These are phyloP conservation scores for Zaprionus ornatus DNA, from an alignment of 1,140 invertebrate species.

Conservation along the genomic window DNA sequence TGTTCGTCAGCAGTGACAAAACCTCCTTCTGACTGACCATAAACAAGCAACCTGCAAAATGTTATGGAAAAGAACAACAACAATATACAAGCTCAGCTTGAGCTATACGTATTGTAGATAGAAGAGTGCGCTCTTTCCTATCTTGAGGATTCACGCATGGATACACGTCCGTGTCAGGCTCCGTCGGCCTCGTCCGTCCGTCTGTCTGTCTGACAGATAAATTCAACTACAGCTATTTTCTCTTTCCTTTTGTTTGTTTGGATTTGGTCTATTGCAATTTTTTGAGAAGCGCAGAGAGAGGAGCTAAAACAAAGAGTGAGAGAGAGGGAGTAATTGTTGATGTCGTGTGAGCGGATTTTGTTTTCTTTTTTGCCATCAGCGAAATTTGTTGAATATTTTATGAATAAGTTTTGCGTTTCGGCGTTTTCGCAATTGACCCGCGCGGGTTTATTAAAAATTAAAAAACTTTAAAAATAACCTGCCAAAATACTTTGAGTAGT, in stretches of 20 bases:
- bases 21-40: slow-evolving; percentile 39
- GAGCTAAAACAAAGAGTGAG: no score
- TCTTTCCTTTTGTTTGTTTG: neutral
- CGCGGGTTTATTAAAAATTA: slow-evolving; percentile 50
- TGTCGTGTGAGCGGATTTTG: neutral
- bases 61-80: slow-evolving; percentile 35
- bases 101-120: neutral
- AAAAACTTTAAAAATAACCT: slow-evolving; percentile 36
- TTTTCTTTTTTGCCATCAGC: slow-evolving; percentile 30
- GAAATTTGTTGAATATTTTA: slow-evolving; percentile 59
- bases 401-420: slow-evolving; percentile 42
- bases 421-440: slow-evolving; percentile 39
- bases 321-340: neutral
- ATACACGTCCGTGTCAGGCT: slow-evolving; percentile 34
- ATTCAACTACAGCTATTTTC: slow-evolving; percentile 8
- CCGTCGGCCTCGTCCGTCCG: slow-evolving; percentile 3
- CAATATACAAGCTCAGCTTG: slow-evolving; percentile 10
- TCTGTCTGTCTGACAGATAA: slow-evolving; percentile 29
- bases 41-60: slow-evolving; percentile 52
- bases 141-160: slow-evolving; percentile 53
- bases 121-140: slow-evolving; percentile 21
- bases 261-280: neutral
- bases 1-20: slow-evolving; percentile 36
- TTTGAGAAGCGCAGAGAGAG: neutral
- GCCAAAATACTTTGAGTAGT: slow-evolving; percentile 27